Evolutionary conservation across 2,888 invertebrate genomes (phyloP).

Genomic region (Machimus rusticus): DNA sequence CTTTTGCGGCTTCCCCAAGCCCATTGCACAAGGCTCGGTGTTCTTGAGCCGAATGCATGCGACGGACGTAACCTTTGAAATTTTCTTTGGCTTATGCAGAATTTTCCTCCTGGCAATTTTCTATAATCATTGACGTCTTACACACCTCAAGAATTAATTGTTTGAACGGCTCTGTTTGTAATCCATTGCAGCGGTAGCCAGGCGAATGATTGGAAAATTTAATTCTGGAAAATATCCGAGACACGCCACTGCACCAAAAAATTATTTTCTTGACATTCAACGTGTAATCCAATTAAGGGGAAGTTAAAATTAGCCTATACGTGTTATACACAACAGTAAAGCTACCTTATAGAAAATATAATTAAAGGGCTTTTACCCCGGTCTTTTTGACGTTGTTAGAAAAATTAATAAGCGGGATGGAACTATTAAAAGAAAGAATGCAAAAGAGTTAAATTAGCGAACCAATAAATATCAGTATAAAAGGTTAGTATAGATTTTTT

Average conservation of each 20-base stretch:
- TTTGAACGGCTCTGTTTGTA: background rate
- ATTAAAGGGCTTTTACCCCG: too few relatives aligned
- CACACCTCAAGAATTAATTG: background rate
- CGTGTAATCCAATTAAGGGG: background rate
- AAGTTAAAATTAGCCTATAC: too few relatives aligned
- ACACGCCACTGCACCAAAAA: background rate
- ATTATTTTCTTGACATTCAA: background rate
- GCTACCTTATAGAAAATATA: too few relatives aligned
- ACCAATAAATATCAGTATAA: too few relatives aligned
- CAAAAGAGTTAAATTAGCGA: too few relatives aligned
- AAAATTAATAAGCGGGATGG: too few relatives aligned
- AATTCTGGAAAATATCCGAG: background rate
- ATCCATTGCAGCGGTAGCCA: background rate
- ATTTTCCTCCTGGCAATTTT: background rate
- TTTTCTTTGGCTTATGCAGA: background rate
- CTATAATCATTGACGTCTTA: background rate
- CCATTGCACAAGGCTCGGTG: background rate
- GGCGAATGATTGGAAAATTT: background rate
- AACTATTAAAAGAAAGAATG: too few relatives aligned
- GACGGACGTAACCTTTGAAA: background rate
- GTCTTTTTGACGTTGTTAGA: too few relatives aligned
- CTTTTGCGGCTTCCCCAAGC: constrained; percentile 5
- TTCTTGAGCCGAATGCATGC: constrained; percentile 8
- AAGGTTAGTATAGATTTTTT: too few relatives aligned
- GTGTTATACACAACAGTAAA: too few relatives aligned